Base-by-base conservation (phyloP, 2,797 vertebrate genomes). In the Sebastes vulpes region DNA sequence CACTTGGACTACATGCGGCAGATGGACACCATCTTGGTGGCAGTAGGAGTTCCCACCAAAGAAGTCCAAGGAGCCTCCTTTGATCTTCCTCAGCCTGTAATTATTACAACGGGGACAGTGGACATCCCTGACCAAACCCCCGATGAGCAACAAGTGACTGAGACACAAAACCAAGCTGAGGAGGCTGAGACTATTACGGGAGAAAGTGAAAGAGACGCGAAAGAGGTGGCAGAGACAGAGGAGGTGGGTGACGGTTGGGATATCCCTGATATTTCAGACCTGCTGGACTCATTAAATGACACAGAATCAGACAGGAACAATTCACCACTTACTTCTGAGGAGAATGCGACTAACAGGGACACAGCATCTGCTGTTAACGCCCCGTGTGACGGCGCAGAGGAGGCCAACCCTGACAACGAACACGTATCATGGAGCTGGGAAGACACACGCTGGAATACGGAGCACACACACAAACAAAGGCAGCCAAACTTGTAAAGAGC, bases 1-100 rank as follows among this genome's bases (percentile, higher is more conserved):
- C 98, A 99, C 92, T 90, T 99, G 93, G 99, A 99, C 94, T 99
- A 99, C 65, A 98, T 99, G 97, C 98, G 96, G 94, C 97, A 99
- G 87, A 99, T 99, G 98, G 97, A 98, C 77, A 94, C 93, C 0
- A 98, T 99, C 90, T 96, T 99, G 20, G 97, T 97, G 84, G 96
- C 98, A 0, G 97, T 99, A 29, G 98, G 98, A 38, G 79, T 99
- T 80, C 97, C 89, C 72, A 99, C 97, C 81, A 97, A 96, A 86
- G 96, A 96, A 26, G 92, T 93, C 38, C 90, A 92, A 14, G 92
- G 93, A 71, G 81, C 85, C 11, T 81, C 75, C 1, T 70, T 83
- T 26, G 71, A 52, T 28, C 85, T 90, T 50, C 78, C 79, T 61
- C 85, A 86, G 52, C 29, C 77, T 61, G 70, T 84, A 42, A 75